Base-by-base conservation (phyloP, 23 tunicate genomes). In the Styela plicata region DNA sequence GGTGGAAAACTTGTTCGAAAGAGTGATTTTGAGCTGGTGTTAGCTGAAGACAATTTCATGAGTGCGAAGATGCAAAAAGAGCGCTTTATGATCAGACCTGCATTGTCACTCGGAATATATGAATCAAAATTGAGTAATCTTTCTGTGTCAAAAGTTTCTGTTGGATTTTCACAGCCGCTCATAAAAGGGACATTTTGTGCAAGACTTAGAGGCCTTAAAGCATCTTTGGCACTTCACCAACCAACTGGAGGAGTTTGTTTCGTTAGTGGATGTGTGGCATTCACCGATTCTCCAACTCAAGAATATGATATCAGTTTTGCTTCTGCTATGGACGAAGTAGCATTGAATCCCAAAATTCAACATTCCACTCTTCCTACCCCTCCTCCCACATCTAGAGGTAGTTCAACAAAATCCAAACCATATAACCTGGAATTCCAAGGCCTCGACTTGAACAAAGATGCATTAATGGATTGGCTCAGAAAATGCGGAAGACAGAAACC, bases 401-500 rank as follows among this genome's bases (percentile, higher is more conserved):
- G 77, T 71, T 16, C 77, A 3, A 2, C 24, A 30, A 32, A n/a
- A 22, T 70, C 27, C 36, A 70, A 82, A 68, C 80, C 86, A 22
- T 82, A 85, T 63, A 33, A 87, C 33, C 70, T 91, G 35, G 29
- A 67, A 17, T 91, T 91, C 31, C 87, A 91, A 26, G 97, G 97
- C 0, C 28, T 83, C 1, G 80, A 79, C 44, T 69, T 86, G 53
- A 25, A 63, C 79, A 85, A 87, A 44, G 64, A 79, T 2, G 64
- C 23, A 18, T 52, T 91, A 32, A 85, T 63, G 33, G 88, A 87
- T 65, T 91, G 97, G 97, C 34, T 91, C 80, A 66, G 89, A 29
- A 87, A 86, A 35, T 66, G 97, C 79, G 97, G 97, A 3, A 79
- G 91, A 0, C 97, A 91, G 69, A 85, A 74, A 31, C 91, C 91